Evolutionary conservation across 2,888 invertebrate species (phyloP), one percentile per base, ranked within the genome.

Genomic region (Dioctria linearis): DNA sequence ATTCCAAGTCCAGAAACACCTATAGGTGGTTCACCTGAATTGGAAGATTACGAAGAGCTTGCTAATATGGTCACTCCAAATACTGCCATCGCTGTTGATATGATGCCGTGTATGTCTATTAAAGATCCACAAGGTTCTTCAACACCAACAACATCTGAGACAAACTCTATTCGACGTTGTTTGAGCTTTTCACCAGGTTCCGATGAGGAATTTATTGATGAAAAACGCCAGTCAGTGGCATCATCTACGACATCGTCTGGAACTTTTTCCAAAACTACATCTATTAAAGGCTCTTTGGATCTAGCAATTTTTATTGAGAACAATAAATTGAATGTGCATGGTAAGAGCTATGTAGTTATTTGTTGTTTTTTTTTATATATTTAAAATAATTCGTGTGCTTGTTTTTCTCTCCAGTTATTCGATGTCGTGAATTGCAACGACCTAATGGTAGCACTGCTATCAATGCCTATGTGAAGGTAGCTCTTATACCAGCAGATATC

Each of bases 391-490:
- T 67, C 40, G 43, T 49, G 49, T 13, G 46, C 25, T 25, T 65
- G n/a, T 69, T 85, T 86, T 86, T 84, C 82, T 84, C 91, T 91
- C 79, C 91, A 95, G 95, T 96, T 84, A 92, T 95, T 85, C 91
- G 94, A 85, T 95, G 95, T 87, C 92, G 92, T 86, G 95, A 95
- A 86, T 90, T 96, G 83, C 91, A 92, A 84, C 91, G 94, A 83
- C 87, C 91, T 13, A 91, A 92, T 86, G 94, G 93, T 67, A 83
- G 85, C 73, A 93, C 92, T 84, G 90, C 91, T 67, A 92, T 95
- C 83, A 95, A 95, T 88, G 95, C 95, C 82, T 95, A 95, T 88
- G 95, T 95, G 40, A 95, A 95, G 91, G 95, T 94, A 43, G 85
- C 87, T 0, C 81, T 88, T n/a, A 83, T 85, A 42, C 54, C 78